Conservation (phyloP, 2,113 vertebrate species). For the Poeciliopsis retropinna region DNA sequence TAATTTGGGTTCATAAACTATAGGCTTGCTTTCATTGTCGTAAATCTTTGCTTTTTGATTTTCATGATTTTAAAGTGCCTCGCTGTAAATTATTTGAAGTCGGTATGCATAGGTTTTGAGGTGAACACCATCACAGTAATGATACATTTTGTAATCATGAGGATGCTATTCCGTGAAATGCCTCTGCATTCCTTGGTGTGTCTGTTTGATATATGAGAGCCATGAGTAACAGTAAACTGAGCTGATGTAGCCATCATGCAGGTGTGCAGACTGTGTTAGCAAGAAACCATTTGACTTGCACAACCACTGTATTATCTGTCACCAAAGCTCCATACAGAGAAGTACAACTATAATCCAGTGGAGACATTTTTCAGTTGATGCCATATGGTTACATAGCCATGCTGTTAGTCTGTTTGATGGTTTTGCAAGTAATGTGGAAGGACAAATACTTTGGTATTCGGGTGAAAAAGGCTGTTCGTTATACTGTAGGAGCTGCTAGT, state of each 20-base stretch:
- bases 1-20: conserved; percentile 47
- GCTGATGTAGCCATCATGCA: conserved; percentile 67
- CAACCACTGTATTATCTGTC: conserved; percentile 66
- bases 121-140: conserved; percentile 52
- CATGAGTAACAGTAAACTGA: conserved; percentile 50
- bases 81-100: conserved; percentile 36
- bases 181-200: conserved; percentile 41
- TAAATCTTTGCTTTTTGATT: conserved; percentile 43
- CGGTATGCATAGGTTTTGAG: conserved; percentile 42
- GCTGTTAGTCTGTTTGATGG: conserved; percentile 65
- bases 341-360: conserved; percentile 57
- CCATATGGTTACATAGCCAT: conserved; percentile 52
- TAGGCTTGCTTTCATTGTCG: conserved; percentile 9
- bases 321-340: conserved; percentile 67
- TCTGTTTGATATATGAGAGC: conserved; percentile 40
- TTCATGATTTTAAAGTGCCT: conserved; percentile 33
- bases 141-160: conserved; percentile 42
- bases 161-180: conserved; percentile 49
- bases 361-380: conserved; percentile 62
- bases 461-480: conserved; percentile 60
- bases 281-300: conserved; percentile 68
- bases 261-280: conserved; percentile 65
- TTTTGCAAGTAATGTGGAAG: conserved; percentile 68
- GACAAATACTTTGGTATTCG: conserved; percentile 57
- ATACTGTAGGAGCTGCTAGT: conserved; percentile 31